phyloP scores from a whole-genome alignment of 2,113 vertebrate genomes.

The Diglossa brunneiventris region DNA sequence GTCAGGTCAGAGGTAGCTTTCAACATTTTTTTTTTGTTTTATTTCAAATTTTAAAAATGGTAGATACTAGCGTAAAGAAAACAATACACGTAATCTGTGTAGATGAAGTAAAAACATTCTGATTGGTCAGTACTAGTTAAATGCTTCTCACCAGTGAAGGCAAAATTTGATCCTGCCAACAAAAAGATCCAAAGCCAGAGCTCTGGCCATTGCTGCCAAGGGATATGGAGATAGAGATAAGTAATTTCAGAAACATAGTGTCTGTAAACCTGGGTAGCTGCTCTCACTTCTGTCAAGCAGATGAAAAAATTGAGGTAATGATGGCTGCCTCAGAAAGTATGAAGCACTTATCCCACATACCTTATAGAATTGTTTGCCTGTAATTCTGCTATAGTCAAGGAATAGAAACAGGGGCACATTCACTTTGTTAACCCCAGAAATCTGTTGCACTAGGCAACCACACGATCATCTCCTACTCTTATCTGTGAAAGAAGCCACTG shows the following conservation, averaged over 20 bases:
- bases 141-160: neutral
- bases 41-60: neutral
- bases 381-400: neutral
- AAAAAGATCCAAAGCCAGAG: neutral
- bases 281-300: neutral
- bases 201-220: neutral
- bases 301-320: neutral
- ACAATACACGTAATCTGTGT: neutral
- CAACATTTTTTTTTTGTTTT: neutral
- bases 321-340: neutral
- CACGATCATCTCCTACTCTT: rapidly evolving
- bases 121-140: neutral
- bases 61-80: neutral
- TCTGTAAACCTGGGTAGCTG: neutral
- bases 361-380: neutral
- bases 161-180: neutral
- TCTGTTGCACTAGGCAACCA: neutral
- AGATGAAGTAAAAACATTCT: neutral
- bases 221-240: neutral
- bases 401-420: neutral
- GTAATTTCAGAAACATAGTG: neutral
- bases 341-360: neutral
- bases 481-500: neutral
- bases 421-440: neutral
- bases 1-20: neutral